Conservation (phyloP, 1,140 invertebrate species). For the Calliopsis andreniformis region DNA sequence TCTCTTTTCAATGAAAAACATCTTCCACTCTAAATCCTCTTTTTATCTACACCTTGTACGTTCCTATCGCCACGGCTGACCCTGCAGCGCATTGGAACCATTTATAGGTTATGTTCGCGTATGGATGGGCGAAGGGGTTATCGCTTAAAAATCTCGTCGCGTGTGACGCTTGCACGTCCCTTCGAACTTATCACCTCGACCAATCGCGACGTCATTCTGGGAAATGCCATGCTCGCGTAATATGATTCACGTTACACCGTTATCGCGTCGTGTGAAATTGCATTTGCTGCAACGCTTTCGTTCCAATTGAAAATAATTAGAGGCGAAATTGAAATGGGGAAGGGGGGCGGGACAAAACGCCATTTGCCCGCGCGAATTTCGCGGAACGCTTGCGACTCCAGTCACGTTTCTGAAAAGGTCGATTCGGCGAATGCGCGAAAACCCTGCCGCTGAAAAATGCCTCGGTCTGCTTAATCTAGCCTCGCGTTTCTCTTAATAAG, state of each 20-base stretch:
- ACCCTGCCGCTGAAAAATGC: not conserved
- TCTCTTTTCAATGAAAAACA: too few relatives aligned
- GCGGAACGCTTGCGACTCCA: not conserved
- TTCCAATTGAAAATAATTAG: not conserved
- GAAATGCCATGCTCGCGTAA: not conserved
- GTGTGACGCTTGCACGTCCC: not conserved
- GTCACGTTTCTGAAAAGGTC: not conserved
- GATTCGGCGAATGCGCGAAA: not conserved
- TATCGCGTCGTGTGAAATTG: not conserved
- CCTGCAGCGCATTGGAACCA: not conserved
- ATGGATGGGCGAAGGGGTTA: not conserved
- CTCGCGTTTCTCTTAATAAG: not conserved
- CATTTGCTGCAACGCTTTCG: not conserved
- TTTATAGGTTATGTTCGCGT: not conserved
- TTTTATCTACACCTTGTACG: too few relatives aligned
- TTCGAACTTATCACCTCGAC: not conserved
- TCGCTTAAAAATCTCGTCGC: not conserved
- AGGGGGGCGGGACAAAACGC: too few relatives aligned
- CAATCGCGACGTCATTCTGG: not conserved
- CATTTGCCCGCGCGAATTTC: not conserved
- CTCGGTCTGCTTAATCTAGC: not conserved
- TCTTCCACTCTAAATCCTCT: too few relatives aligned
- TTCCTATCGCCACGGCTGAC: too few relatives aligned
- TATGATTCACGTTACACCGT: not conserved
- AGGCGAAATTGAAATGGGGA: too few relatives aligned